Evolutionary conservation across 2,888 invertebrate genomes (phyloP).

Genomic region (Sisyra nigra): DNA sequence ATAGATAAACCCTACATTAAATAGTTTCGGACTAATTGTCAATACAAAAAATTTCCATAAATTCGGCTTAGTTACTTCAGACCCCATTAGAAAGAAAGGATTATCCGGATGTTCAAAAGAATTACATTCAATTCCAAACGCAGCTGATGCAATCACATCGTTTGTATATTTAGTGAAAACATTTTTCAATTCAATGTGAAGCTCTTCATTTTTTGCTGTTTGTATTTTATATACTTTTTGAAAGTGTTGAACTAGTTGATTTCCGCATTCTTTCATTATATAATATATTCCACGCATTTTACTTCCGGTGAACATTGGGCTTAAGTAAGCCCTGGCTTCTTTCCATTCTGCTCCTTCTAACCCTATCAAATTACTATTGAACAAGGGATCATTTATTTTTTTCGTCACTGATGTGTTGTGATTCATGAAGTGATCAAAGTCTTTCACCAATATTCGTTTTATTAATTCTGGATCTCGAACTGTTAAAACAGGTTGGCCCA

Average conservation of each 20-base stretch:
- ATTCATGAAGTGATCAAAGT: constrained; percentile 18
- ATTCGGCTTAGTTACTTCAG: constrained; percentile 26
- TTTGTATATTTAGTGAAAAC: constrained; percentile 29
- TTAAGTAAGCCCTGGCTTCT: constrained; percentile 27
- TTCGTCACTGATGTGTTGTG: constrained; percentile 14
- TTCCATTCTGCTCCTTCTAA: constrained; percentile 18
- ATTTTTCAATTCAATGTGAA: constrained; percentile 27
- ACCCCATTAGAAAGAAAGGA: constrained; percentile 35
- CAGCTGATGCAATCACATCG: constrained; percentile 35
- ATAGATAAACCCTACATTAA: not conserved
- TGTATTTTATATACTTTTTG: constrained; percentile 12
- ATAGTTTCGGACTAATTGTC: too few relatives aligned
- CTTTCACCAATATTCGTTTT: constrained; percentile 17
- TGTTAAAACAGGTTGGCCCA: constrained; percentile 11
- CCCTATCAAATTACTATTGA: constrained; percentile 14
- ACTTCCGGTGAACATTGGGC: constrained; percentile 23
- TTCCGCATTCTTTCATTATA: constrained; percentile 16
- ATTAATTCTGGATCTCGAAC: constrained; percentile 22
- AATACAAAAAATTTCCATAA: constrained; percentile 5
- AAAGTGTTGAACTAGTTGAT: constrained; percentile 16
- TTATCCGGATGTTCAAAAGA: constrained; percentile 34
- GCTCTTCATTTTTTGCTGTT: constrained; percentile 9
- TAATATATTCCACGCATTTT: constrained; percentile 23
- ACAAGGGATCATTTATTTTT: constrained; percentile 15
- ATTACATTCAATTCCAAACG: constrained; percentile 35